Base-by-base conservation (phyloP, 1,140 invertebrate genomes). In the Lepidurus couesii region DNA sequence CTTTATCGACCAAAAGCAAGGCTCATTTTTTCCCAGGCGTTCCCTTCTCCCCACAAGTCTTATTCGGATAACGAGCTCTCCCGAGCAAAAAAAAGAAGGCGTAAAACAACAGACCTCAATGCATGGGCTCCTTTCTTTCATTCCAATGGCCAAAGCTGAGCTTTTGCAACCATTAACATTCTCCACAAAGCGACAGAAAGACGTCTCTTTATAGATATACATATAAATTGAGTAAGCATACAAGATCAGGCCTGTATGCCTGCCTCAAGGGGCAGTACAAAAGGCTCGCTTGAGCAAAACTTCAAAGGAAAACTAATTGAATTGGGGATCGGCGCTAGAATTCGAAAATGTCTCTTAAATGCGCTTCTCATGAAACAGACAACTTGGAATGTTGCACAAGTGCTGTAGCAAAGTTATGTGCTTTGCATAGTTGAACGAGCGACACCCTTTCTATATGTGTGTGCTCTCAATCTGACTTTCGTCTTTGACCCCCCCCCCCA, bases 31-130 rank as follows among this genome's bases (percentile, higher is more conserved):
- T 65, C 16, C 53, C 8, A 65, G 53, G 16, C 53, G 53, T 65
- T 65, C 53, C 21, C 53, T 65, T 16, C 53, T n/a, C 53, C 53
- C 53, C 21, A n/a, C 16, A 65, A 65, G 53, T 65, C 53, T 16
- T 65, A 21, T 21, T 65, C 53, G 16, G 16, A 21, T 65, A 65
- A 65, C 53, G 8, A 65, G 53, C 53, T 65, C 53, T 21, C 53
- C 8, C 53, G 21, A n/a, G 53, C 53, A 65, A n/a, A 65, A n/a
- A 65, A 65, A 65, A 65, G 53, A 65, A 21, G 53, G 53, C 53
- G 53, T 65, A 65, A 65, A 65, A 65, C 53, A 65, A 65, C 16
- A 65, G 53, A 7, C 53, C 16, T 65, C 16, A 65, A 21, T 65
- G 53, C 16, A n/a, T 5, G 53, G 53, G 21, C 53, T 65, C 16